phyloP scores from a whole-genome alignment of 2,797 vertebrate genomes.

The Tokudaia muenninki region DNA sequence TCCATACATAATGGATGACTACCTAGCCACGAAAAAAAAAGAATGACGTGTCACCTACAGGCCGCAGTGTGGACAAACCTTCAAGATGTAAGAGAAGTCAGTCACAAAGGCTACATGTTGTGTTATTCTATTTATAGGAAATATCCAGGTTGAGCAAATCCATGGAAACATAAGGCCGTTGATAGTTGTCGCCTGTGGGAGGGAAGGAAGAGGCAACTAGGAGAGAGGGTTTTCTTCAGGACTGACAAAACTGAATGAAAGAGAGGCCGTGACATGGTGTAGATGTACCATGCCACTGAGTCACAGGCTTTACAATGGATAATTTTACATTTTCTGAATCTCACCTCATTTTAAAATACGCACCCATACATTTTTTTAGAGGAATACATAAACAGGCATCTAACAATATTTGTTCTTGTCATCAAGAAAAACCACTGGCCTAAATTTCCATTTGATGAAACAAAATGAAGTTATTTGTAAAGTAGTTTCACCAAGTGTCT shows the following conservation, averaged over 20 bases:
- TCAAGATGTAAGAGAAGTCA: neutral
- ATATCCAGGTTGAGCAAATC: neutral
- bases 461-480: neutral
- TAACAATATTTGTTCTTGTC: neutral
- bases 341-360: neutral
- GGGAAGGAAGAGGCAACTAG: neutral
- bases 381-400: neutral
- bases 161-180: neutral
- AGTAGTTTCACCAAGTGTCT: neutral
- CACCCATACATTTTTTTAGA: neutral
- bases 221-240: neutral
- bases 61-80: too few species aligned
- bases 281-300: neutral
- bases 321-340: neutral
- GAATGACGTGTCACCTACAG: neutral
- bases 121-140: neutral
- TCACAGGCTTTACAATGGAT: neutral
- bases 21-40: neutral
- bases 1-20: neutral
- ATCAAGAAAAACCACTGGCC: neutral
- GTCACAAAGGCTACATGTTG: accelerated
- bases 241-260: neutral
- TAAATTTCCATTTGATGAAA: neutral
- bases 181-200: neutral
- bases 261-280: neutral